These are phyloP conservation scores for Neomorphus geoffroyi DNA, from an alignment of 2,797 vertebrate species.

Conservation along the genomic window DNA sequence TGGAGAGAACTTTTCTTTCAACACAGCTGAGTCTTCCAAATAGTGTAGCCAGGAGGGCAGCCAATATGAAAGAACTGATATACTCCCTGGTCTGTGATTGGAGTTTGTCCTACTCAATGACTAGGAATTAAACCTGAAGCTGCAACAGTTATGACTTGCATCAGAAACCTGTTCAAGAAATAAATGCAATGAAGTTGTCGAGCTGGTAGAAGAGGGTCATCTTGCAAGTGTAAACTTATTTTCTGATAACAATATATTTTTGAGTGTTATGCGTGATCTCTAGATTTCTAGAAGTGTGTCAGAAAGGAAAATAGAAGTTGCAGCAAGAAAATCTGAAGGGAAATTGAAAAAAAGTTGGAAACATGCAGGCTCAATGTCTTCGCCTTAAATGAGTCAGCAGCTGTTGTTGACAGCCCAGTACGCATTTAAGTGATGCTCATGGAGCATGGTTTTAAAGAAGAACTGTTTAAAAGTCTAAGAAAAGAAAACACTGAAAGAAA, in stretches of 20 bases:
- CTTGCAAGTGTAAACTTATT: background rate
- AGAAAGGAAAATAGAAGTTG: background rate
- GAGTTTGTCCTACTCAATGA: fast-evolving
- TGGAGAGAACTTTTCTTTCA: background rate
- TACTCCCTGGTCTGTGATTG: background rate
- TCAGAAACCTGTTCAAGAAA: background rate
- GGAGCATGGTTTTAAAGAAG: background rate
- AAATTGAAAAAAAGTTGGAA: background rate
- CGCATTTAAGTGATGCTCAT: background rate
- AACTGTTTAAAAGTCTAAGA: background rate
- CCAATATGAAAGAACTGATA: background rate
- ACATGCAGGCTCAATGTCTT: background rate
- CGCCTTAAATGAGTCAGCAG: background rate
- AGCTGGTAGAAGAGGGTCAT: background rate
- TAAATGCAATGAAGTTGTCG: background rate
- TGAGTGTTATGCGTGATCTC: background rate
- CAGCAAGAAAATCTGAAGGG: background rate
- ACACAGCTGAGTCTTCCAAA: background rate
- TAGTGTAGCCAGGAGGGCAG: fast-evolving
- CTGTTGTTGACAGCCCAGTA: background rate
- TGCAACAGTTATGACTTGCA: background rate
- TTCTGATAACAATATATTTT: background rate
- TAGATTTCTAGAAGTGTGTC: background rate
- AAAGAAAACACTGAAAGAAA: background rate
- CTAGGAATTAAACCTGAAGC: background rate